Percentiles rank a stretch among this genome's conserved stretches.
Evolutionary conservation across 2,113 vertebrate species (phyloP).

Genomic region (Albula goreensis): DNA sequence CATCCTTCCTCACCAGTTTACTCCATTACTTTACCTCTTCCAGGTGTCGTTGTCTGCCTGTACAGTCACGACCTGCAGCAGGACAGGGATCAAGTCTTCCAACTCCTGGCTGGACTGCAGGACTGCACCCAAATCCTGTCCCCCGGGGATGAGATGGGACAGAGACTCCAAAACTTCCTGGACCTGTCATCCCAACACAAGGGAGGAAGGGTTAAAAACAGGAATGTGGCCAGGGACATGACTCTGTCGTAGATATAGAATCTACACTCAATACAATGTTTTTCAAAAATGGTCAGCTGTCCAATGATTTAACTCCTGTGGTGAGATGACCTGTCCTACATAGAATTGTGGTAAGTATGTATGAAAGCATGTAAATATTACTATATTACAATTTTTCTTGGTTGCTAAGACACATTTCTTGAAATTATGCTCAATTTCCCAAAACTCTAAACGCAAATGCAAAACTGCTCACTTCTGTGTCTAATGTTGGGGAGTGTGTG

Average conservation of each 20-base stretch:
- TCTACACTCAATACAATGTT: too few relatives aligned
- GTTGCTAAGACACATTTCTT: too few relatives aligned
- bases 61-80: slow-evolving; percentile 57
- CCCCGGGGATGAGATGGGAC: slow-evolving; percentile 39
- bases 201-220: not conserved
- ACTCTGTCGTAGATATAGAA: not conserved
- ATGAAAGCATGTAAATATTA: too few relatives aligned
- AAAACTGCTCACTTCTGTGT: too few relatives aligned
- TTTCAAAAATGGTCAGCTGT: too few relatives aligned
- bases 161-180: slow-evolving; percentile 37
- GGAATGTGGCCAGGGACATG: not conserved
- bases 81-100: slow-evolving; percentile 38
- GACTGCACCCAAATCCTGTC: slow-evolving; percentile 10
- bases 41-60: slow-evolving; percentile 55
- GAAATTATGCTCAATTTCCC: too few relatives aligned
- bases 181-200: slow-evolving; percentile 45
- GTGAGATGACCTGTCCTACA: too few relatives aligned
- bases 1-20: not conserved
- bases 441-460: too few relatives aligned
- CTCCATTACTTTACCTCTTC: slow-evolving; percentile 51
- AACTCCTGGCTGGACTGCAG: slow-evolving; percentile 36
- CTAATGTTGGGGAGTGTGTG: too few relatives aligned
- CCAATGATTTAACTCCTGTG: too few relatives aligned
- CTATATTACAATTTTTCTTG: too few relatives aligned
- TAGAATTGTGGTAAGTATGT: too few relatives aligned